Conservation (phyloP, 2,888 invertebrate species). For the Cetonia aurata region DNA sequence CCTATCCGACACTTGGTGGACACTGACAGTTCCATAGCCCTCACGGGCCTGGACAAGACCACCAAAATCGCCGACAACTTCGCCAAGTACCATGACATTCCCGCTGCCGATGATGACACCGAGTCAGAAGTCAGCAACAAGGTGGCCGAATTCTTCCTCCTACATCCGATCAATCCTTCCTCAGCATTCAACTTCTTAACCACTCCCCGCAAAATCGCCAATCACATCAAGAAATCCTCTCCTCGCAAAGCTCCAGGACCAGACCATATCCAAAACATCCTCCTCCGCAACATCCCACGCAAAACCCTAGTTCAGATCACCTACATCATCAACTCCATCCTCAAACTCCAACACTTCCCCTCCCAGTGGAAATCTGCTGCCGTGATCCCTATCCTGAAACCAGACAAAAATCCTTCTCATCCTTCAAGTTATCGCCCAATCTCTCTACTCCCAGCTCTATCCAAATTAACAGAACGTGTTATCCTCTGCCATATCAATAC, state of each 20-base stretch:
- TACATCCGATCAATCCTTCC: neutral
- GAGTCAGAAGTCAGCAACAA: neutral
- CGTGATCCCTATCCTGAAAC: neutral
- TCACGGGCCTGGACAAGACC: neutral
- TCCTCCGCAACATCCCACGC: neutral
- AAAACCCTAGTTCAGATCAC: neutral
- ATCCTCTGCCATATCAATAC: neutral
- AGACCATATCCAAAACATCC: neutral
- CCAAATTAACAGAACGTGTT: neutral
- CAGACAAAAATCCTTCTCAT: neutral
- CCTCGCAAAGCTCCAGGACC: neutral
- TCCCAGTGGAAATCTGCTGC: neutral
- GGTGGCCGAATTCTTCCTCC: neutral
- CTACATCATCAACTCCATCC: neutral
- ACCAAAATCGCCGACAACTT: neutral
- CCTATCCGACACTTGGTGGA: neutral
- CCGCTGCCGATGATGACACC: neutral
- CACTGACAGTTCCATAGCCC: neutral
- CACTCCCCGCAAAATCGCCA: neutral
- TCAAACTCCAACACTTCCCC: neutral
- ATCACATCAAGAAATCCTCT: neutral
- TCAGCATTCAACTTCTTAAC: neutral
- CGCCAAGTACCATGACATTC: neutral
- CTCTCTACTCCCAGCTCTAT: neutral
- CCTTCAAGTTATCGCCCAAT: neutral